Evolutionary conservation across 2,888 invertebrate genomes (phyloP).

Genomic region (Agrochola circellaris): DNA sequence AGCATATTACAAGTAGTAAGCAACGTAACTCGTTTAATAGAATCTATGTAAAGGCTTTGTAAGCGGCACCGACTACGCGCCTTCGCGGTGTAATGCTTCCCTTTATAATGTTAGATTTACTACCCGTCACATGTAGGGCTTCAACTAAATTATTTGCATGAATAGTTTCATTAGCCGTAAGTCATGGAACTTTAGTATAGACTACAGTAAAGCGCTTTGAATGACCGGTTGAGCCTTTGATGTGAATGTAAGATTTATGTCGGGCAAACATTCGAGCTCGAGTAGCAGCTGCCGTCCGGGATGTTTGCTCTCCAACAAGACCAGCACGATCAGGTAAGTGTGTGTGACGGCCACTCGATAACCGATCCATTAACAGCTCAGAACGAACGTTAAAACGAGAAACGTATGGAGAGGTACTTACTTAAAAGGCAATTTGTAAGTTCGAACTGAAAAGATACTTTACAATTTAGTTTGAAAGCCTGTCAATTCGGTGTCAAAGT

Average conservation of each 20-base stretch:
- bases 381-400: conserved; percentile 18
- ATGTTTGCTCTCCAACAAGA: conserved; percentile 32
- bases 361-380: conserved; percentile 42
- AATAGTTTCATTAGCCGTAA: conserved; percentile 41
- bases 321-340: conserved; percentile 39
- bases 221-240: conserved; percentile 36
- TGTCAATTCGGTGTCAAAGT: conserved; percentile 20
- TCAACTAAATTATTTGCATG: conserved; percentile 52
- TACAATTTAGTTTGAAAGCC: conserved; percentile 26
- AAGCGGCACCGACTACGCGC: conserved; percentile 42
- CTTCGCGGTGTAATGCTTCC: conserved; percentile 61
- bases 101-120: conserved; percentile 63
- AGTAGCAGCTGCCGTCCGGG: conserved; percentile 40
- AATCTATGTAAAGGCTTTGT: conserved; percentile 71
- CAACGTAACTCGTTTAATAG: conserved; percentile 65
- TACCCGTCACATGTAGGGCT: conserved; percentile 53
- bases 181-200: conserved; percentile 20
- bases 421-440: conserved; percentile 24
- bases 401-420: conserved; percentile 17
- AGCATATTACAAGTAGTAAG: conserved; percentile 63
- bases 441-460: conserved; percentile 1
- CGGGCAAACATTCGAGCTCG: conserved; percentile 27
- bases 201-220: conserved; percentile 33
- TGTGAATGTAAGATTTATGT: conserved; percentile 46
- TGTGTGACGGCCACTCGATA: conserved; percentile 44